A percentile compares a stretch with the other conserved stretches of the same genome.
These are phyloP conservation scores for Hyles euphorbiae DNA, from an alignment of 1,140 invertebrate species.

Conservation along the genomic window DNA sequence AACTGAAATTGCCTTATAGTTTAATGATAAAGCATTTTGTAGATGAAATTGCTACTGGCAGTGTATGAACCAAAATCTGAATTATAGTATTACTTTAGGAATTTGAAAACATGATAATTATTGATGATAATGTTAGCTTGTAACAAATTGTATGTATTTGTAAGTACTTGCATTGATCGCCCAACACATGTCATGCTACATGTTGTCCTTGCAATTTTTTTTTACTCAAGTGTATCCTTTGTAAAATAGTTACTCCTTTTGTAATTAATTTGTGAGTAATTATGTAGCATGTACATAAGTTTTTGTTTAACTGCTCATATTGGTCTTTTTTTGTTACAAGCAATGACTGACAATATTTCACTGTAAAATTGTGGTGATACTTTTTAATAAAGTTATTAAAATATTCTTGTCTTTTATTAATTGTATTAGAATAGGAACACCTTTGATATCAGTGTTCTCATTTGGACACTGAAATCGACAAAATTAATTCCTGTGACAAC, in stretches of 20 bases:
- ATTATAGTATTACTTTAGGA: too few relatives aligned
- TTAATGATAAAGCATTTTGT: too few relatives aligned
- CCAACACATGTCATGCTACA: background rate
- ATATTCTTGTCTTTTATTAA: constrained; percentile 7
- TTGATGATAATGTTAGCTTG: too few relatives aligned
- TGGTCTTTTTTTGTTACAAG: constrained; percentile 5
- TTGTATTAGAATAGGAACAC: background rate
- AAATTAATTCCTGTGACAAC: too few relatives aligned
- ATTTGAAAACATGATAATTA: too few relatives aligned
- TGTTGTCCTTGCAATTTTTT: background rate
- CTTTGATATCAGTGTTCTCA: too few relatives aligned
- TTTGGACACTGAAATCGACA: too few relatives aligned
- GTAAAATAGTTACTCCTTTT: constrained; percentile 6
- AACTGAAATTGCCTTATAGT: too few relatives aligned
- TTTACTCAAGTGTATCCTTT: background rate
- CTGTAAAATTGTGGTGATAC: constrained; percentile 61
- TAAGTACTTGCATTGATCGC: constrained; percentile 4
- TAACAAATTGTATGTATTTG: too few relatives aligned
- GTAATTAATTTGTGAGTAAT: constrained; percentile 5
- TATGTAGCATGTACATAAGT: constrained; percentile 16
- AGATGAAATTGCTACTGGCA: too few relatives aligned
- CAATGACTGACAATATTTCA: constrained; percentile 60
- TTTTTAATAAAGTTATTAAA: constrained; percentile 59
- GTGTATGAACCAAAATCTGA: too few relatives aligned
- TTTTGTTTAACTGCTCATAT: constrained; percentile 3